Evolutionary conservation across 1,140 invertebrate genomes (phyloP).

Genomic region (Agraylea sexmaculata): DNA sequence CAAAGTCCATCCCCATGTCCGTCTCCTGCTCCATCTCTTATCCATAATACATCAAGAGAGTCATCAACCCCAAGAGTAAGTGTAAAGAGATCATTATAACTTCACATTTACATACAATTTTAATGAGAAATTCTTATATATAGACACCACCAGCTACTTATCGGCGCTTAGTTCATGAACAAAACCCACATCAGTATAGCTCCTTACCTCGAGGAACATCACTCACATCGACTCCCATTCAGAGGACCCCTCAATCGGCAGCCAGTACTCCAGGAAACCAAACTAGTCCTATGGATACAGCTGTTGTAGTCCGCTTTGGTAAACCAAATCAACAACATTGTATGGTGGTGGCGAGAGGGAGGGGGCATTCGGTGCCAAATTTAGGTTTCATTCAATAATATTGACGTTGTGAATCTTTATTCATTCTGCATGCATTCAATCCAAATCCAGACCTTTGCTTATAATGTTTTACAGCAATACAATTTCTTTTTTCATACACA

Average conservation of each 20-base stretch:
- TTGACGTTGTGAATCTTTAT: no score
- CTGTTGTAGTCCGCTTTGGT: conserved; percentile 24
- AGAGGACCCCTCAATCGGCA: conserved; percentile 10
- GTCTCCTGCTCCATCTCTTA: conserved; percentile 23
- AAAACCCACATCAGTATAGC: conserved; percentile 56
- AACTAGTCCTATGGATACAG: conserved; percentile 57
- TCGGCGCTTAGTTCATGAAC: conserved; percentile 47
- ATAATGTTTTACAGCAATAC: no score
- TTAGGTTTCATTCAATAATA: conserved; percentile 74
- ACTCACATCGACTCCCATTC: conserved; percentile 22
- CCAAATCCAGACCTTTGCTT: no score
- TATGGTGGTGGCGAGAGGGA: conserved; percentile 48
- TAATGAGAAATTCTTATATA: conserved; percentile 23
- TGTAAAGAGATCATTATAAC: background rate
- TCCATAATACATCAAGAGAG: conserved; percentile 14
- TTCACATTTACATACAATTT: background rate
- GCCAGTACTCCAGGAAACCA: conserved; percentile 57
- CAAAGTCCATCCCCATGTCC: conserved; percentile 24
- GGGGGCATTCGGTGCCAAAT: conserved; percentile 82
- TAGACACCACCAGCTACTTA: conserved; percentile 60
- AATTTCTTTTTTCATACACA: no score
- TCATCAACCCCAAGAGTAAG: conserved; percentile 28
- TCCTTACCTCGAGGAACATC: conserved; percentile 64
- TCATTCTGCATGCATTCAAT: no score
- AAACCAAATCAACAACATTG: conserved; percentile 32